These are phyloP conservation scores for Dasypogon diadema DNA, from an alignment of 2,888 invertebrate genomes.

Conservation along the genomic window DNA sequence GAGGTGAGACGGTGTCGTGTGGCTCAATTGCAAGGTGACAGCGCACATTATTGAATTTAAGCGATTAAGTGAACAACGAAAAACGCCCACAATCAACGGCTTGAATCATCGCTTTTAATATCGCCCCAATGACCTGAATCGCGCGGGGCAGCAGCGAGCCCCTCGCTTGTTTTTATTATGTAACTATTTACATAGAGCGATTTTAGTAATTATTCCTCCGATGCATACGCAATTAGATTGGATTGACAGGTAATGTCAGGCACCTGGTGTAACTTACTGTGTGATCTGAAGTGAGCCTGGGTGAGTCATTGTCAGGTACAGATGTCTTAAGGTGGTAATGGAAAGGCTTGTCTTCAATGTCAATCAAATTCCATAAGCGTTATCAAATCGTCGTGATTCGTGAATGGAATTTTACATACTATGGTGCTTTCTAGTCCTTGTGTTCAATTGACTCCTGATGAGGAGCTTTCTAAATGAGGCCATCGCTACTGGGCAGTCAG, in stretches of 20 bases:
- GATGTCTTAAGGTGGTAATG: background rate
- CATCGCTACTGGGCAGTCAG: too few species aligned
- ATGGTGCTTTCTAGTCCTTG: too few species aligned
- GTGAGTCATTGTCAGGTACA: background rate
- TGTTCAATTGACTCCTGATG: too few species aligned
- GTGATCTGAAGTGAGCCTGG: background rate
- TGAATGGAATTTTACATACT: too few species aligned
- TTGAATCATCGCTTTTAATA: constrained; percentile 31
- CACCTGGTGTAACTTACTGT: constrained; percentile 24
- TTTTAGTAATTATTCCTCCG: constrained; percentile 21
- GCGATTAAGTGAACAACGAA: constrained; percentile 40
- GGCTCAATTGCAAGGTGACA: constrained; percentile 26
- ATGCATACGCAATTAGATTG: constrained; percentile 36
- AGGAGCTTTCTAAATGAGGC: too few species aligned
- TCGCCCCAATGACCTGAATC: constrained; percentile 31
- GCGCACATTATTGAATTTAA: constrained; percentile 32
- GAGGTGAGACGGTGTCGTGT: background rate
- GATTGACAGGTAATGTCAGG: constrained; percentile 31
- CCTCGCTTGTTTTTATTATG: constrained; percentile 12
- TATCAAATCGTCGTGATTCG: too few species aligned
- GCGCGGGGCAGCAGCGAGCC: background rate
- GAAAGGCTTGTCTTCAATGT: background rate
- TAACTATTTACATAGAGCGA: constrained; percentile 22
- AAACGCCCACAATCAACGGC: constrained; percentile 17
- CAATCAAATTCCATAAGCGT: background rate